Evolutionary conservation across 2,888 invertebrate species (phyloP).

Genomic region (Stenodera caucasica): DNA sequence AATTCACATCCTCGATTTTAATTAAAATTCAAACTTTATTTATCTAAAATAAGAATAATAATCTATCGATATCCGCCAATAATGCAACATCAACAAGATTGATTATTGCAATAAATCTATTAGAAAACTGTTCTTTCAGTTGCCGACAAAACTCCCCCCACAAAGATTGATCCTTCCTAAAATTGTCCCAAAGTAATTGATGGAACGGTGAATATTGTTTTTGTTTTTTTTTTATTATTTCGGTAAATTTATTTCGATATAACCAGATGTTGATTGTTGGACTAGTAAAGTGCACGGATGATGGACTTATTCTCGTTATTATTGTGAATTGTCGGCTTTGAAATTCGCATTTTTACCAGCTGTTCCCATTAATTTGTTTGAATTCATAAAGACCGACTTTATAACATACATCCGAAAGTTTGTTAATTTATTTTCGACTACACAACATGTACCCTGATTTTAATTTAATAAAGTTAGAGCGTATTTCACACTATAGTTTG

Average conservation of each 20-base stretch:
- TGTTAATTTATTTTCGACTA: constrained; percentile 48
- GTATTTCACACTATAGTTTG: neutral
- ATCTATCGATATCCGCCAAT: neutral
- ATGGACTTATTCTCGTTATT: constrained; percentile 34
- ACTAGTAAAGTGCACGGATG: constrained; percentile 24
- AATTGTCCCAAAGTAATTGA: too few species aligned
- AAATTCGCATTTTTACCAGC: constrained; percentile 43
- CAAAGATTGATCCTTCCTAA: too few species aligned
- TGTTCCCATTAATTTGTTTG: constrained; percentile 42
- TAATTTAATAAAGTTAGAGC: neutral
- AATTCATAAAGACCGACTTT: constrained; percentile 44
- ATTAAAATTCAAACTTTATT: too few species aligned
- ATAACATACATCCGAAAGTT: constrained; percentile 41
- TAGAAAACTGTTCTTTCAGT: too few species aligned
- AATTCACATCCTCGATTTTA: neutral
- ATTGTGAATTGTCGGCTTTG: constrained; percentile 22
- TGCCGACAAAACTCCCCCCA: too few species aligned
- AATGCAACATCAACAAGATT: neutral
- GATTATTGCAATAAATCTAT: too few species aligned
- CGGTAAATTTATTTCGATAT: too few species aligned
- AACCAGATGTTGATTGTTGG: constrained; percentile 19
- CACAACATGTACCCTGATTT: constrained; percentile 40
- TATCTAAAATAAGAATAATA: too few species aligned
- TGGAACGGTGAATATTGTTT: too few species aligned
- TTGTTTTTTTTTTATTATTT: too few species aligned